Evolutionary conservation across 2,888 invertebrate genomes (phyloP).

Genomic region (Lagria hirta): DNA sequence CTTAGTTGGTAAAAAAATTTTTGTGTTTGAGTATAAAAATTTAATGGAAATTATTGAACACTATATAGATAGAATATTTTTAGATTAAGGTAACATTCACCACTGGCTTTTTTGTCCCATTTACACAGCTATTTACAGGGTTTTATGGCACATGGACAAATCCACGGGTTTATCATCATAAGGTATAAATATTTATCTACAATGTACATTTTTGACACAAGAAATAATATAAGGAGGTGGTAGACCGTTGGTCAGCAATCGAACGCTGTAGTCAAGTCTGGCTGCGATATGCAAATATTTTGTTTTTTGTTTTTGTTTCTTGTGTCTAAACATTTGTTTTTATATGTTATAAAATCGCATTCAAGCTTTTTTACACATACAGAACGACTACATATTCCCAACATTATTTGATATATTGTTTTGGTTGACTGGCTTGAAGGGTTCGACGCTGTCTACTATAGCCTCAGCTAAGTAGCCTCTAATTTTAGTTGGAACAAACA

Average conservation of each 20-base stretch:
- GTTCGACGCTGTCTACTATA: constrained; percentile 47
- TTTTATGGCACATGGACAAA: constrained; percentile 39
- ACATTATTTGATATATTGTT: constrained; percentile 35
- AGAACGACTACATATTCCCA: constrained; percentile 26
- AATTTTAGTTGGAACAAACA: constrained; percentile 62
- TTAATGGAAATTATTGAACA: constrained; percentile 6
- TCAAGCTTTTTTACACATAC: too few species aligned
- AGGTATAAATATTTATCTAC: too few species aligned
- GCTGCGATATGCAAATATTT: too few species aligned
- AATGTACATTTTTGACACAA: constrained; percentile 2
- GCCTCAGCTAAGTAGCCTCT: constrained; percentile 61
- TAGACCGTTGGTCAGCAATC: neutral
- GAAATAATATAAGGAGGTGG: constrained; percentile 20
- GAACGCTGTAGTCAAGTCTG: neutral
- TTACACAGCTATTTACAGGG: constrained; percentile 24
- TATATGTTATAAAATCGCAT: too few species aligned
- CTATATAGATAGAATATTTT: constrained; percentile 8
- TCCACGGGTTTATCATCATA: constrained; percentile 34
- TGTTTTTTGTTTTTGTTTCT: too few species aligned
- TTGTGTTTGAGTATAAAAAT: constrained; percentile 21
- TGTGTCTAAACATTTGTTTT: too few species aligned
- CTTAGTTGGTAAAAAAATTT: constrained; percentile 9
- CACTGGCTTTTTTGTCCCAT: constrained; percentile 34
- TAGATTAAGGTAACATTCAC: constrained; percentile 36
- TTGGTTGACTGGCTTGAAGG: constrained; percentile 48